These are phyloP conservation scores for Macrobrachium rosenbergii DNA, from an alignment of 1,140 invertebrate genomes.

Conservation along the genomic window DNA sequence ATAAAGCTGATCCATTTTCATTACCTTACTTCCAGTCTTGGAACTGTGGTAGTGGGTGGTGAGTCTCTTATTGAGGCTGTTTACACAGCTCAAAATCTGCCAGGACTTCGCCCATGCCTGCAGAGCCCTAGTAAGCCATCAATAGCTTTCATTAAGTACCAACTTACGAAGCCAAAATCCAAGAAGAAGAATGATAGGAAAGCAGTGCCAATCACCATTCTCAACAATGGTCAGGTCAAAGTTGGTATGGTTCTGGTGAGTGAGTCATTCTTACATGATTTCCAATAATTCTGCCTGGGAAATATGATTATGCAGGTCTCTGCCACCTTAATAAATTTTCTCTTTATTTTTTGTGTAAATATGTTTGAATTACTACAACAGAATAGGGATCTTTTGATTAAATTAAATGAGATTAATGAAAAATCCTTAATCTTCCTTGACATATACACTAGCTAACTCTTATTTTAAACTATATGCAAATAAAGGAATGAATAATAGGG, in stretches of 20 bases:
- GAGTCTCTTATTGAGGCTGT: slow-evolving; percentile 50
- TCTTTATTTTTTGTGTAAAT: no score
- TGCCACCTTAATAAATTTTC: no score
- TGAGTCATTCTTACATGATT: background rate
- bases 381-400: no score
- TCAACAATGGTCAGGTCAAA: slow-evolving; percentile 36
- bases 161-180: slow-evolving; percentile 3
- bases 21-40: background rate
- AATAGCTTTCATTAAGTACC: slow-evolving; percentile 52
- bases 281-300: no score
- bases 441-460: no score
- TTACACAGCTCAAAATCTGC: slow-evolving; percentile 40
- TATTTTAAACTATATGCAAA: no score
- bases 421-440: no score
- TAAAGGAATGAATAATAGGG: no score
- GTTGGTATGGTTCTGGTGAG: slow-evolving; percentile 54
- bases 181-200: slow-evolving; percentile 31
- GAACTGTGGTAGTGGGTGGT: slow-evolving; percentile 52
- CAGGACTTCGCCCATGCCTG: slow-evolving; percentile 41
- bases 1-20: no score
- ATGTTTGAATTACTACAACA: no score
- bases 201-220: slow-evolving; percentile 5
- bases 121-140: slow-evolving; percentile 53
- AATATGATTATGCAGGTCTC: no score
- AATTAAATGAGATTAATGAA: no score